A percentile compares a stretch with the other conserved stretches of the same genome.
phyloP scores from a whole-genome alignment of 2,113 vertebrate species.

The Ptilorrhoa leucosticta region DNA sequence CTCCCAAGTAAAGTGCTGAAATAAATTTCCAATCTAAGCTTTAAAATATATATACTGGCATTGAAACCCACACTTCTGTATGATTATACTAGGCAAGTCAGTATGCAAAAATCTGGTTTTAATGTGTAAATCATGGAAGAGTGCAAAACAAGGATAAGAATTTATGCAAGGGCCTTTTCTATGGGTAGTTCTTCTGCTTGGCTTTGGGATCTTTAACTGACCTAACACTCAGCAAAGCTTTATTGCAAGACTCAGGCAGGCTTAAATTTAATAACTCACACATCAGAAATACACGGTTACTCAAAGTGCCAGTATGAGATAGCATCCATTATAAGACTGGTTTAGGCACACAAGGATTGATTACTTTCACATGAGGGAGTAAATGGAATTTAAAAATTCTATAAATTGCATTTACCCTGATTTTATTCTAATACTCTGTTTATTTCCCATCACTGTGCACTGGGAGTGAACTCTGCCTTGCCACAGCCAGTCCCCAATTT shows the following conservation, averaged over 20 bases:
- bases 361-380: neutral
- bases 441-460: neutral
- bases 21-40: neutral
- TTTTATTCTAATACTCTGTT: slow-evolving; percentile 1
- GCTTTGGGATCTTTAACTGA: neutral
- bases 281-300: neutral
- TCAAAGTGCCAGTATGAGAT: neutral
- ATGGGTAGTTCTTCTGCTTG: neutral
- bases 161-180: neutral
- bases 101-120: neutral
- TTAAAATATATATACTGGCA: neutral
- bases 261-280: neutral
- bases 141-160: neutral
- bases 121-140: neutral
- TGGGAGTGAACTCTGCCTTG: neutral
- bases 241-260: neutral
- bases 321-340: neutral
- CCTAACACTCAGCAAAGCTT: neutral
- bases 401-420: neutral
- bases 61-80: neutral
- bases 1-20: neutral
- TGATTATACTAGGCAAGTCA: neutral
- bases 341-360: neutral
- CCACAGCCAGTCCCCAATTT: neutral
- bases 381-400: neutral